A percentile compares a stretch with the other conserved stretches of the same genome.
phyloP scores from a whole-genome alignment of 37 sponge, comb jelly and placozoan species.

The Ianthella basta region DNA sequence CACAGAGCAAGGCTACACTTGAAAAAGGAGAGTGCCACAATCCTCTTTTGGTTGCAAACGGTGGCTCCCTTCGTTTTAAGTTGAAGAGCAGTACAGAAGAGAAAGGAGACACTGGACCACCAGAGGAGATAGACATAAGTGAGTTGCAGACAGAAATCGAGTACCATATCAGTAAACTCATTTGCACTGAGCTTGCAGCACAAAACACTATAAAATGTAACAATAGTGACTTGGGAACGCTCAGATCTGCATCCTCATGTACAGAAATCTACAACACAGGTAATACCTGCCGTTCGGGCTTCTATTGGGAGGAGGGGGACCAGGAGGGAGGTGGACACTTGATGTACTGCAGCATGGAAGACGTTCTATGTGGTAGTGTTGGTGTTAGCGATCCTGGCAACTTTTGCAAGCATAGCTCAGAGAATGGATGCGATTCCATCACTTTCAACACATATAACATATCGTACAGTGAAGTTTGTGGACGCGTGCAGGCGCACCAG shows the following conservation, averaged over 20 bases:
- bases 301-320: not conserved
- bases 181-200: not conserved
- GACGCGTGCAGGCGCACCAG: not conserved
- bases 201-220: too few species aligned
- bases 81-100: not conserved
- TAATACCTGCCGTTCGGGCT: not conserved
- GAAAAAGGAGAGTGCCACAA: not conserved
- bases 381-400: not conserved
- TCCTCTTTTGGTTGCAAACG: not conserved
- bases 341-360: not conserved
- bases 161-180: not conserved
- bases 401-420: not conserved
- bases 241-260: not conserved
- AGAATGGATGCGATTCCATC: not conserved
- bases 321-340: not conserved
- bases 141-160: not conserved
- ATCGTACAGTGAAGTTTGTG: not conserved
- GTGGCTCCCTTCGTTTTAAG: not conserved
- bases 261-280: not conserved
- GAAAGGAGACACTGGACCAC: not conserved
- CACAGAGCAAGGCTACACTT: not conserved
- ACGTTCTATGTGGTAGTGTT: not conserved
- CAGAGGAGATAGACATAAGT: not conserved
- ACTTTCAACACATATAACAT: constrained; percentile 4
- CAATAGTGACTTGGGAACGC: not conserved